Evolutionary conservation across 2,797 vertebrate species (phyloP), one percentile per base, ranked within the genome.

Genomic region (Euthynnus affinis): DNA sequence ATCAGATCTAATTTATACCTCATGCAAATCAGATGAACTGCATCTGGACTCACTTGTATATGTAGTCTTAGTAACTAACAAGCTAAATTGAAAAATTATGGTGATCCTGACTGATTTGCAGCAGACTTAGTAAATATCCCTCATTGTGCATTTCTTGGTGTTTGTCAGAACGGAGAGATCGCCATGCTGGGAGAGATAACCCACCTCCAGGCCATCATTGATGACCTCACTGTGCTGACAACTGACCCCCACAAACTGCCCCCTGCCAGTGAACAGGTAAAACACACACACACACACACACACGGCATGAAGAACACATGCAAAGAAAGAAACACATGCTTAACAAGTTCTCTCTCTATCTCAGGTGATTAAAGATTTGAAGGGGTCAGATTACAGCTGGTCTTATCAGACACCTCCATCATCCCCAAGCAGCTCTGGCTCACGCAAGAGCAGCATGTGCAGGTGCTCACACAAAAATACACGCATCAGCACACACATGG

Each of bases 101-200:
- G 10, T 37, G 37, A 37, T 37, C 37, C 37, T 37, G 37, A 37
- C 37, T 37, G 37, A 37, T 37, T 37, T 37, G 37, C 9, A 37
- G 2, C 37, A 3, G 6, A 17, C 15, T 48, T 18, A 48, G 17
- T 49, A 49, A 49, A 49, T 20, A 20, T 49, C 18, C 18, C 7
- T 49, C 23, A 9, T 37, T 51, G 18, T 20, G 55, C 23, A 0
- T 57, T 25, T 23, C 51, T 4, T 7, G 18, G 18, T 57, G 18
- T 52, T 14, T 56, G 66, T 55, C 83, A 99, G 98, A 98, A 98
- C 0, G 97, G 97, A 71, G 98, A 99, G 94, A 97, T 99, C 23
- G 97, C 98, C 82, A 99, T 99, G 98, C 91, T 99, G 93, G 98
- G 98, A 9, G 98, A 99, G 94, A 98, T 99, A 93, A 99, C 98